phyloP scores from a whole-genome alignment of 2,797 vertebrate genomes.

The Chelmon rostratus region DNA sequence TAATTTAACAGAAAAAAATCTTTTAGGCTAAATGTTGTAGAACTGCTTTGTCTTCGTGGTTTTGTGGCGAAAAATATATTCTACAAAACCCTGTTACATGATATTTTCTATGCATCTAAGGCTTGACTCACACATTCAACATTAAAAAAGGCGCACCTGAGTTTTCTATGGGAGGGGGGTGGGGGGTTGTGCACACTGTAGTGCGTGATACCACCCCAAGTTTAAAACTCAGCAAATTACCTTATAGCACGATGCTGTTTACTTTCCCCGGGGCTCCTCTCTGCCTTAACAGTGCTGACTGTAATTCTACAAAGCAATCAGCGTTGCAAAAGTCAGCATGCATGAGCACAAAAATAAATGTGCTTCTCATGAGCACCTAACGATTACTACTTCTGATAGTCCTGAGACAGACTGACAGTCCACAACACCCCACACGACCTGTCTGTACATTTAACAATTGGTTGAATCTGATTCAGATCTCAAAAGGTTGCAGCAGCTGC shows the following conservation, averaged over 20 bases:
- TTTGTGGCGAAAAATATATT: too few relatives aligned
- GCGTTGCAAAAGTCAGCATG: conserved; percentile 10
- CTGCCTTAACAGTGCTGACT: conserved; percentile 16
- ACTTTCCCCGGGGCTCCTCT: conserved; percentile 7
- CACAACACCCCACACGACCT: conserved; percentile 8
- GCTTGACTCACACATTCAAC: too few relatives aligned
- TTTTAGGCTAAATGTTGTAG: too few relatives aligned
- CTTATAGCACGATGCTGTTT: conserved; percentile 19
- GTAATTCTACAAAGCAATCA: conserved; percentile 45
- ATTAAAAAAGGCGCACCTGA: neutral
- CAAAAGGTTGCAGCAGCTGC: neutral
- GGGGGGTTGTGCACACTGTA: neutral
- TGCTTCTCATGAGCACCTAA: conserved; percentile 27
- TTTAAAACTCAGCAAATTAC: conserved; percentile 11
- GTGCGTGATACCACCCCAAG: neutral
- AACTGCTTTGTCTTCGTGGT: too few relatives aligned
- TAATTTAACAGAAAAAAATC: neutral
- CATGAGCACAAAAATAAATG: conserved; percentile 43
- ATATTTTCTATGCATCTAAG: too few relatives aligned
- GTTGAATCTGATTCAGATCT: neutral
- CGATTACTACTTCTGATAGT: conserved; percentile 38
- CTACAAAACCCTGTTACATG: too few relatives aligned
- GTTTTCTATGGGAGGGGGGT: neutral
- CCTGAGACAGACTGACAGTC: conserved; percentile 20
- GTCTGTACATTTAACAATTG: conserved; percentile 1